Percentiles rank a stretch among this genome's conserved stretches.
phyloP scores from a whole-genome alignment of 2,797 vertebrate species.

The Psittacula echo region DNA sequence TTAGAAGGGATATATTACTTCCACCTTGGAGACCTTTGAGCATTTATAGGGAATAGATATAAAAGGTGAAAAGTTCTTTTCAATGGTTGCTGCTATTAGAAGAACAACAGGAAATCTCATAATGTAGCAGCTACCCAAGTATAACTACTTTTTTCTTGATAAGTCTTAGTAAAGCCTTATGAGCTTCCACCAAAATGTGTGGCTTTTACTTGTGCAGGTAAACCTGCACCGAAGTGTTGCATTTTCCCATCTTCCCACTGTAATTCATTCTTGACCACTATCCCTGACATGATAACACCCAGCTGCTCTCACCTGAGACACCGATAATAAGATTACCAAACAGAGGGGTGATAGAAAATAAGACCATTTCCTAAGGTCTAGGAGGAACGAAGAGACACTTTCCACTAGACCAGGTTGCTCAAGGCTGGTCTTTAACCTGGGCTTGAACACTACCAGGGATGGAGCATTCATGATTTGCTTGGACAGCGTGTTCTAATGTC shows the following conservation, averaged over 20 bases:
- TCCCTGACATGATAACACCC: neutral
- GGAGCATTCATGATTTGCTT: neutral
- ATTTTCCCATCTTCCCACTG: neutral
- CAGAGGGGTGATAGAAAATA: neutral
- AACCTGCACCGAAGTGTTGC: accelerated
- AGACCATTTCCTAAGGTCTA: neutral
- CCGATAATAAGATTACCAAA: neutral
- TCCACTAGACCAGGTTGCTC: neutral
- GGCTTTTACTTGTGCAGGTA: neutral
- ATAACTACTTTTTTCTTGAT: neutral
- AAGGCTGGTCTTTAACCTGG: neutral
- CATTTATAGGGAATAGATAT: neutral
- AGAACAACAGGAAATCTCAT: neutral
- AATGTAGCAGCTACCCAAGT: neutral
- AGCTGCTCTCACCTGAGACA: neutral
- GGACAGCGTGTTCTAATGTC: neutral
- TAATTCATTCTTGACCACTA: neutral
- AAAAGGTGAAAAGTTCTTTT: neutral
- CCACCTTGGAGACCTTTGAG: neutral
- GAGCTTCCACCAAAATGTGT: neutral
- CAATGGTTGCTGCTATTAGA: neutral
- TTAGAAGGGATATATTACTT: neutral
- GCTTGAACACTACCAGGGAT: neutral
- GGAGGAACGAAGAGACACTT: neutral
- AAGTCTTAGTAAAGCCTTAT: neutral